Evolutionary conservation across 2,797 vertebrate species (phyloP).

Genomic region (Smutsia temminckii): DNA sequence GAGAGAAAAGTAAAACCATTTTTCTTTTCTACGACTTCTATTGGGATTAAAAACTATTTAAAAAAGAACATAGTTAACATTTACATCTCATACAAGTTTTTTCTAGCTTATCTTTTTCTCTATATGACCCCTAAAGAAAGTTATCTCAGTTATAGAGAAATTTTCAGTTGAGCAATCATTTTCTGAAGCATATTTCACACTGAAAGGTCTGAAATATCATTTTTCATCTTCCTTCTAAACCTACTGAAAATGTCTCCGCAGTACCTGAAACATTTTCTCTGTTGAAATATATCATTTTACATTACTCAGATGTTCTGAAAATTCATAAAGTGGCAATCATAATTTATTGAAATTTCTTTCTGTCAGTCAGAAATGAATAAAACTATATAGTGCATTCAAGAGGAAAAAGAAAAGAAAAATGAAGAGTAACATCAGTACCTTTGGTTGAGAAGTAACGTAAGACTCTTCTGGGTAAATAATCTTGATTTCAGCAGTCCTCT

Average conservation of each 20-base stretch:
- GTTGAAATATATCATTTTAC: conserved; percentile 72
- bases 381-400: conserved; percentile 58
- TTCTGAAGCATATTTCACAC: conserved; percentile 60
- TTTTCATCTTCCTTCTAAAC: conserved; percentile 72
- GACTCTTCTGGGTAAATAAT: not conserved
- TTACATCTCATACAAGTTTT: conserved; percentile 45
- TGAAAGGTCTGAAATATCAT: conserved; percentile 58
- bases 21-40: conserved; percentile 35
- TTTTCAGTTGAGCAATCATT: conserved; percentile 61
- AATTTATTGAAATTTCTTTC: conserved; percentile 77
- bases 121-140: conserved; percentile 63
- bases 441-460: not conserved
- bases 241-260: conserved; percentile 65
- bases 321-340: conserved; percentile 66
- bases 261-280: conserved; percentile 71
- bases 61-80: conserved; percentile 60
- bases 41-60: conserved; percentile 31
- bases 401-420: conserved; percentile 63
- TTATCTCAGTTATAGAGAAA: conserved; percentile 52
- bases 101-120: conserved; percentile 50
- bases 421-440: not conserved
- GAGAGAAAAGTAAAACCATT: not conserved
- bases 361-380: conserved; percentile 72
- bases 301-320: conserved; percentile 71
- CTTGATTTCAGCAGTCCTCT: not conserved